These are phyloP conservation scores for Panonychus citri DNA, from an alignment of 1,140 invertebrate species.

Conservation along the genomic window DNA sequence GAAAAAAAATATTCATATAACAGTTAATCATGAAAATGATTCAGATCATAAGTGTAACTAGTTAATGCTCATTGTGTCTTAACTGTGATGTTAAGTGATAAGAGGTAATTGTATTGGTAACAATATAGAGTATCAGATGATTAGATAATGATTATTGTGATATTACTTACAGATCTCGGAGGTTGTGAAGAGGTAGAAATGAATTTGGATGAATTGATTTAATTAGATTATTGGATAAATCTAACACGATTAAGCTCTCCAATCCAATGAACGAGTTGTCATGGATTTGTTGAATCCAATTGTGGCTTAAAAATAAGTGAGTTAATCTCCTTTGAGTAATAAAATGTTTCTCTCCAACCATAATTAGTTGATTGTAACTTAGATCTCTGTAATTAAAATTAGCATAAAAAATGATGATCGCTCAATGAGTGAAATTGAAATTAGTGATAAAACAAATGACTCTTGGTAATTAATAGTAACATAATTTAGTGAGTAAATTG, in stretches of 20 bases:
- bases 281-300: constrained; percentile 46
- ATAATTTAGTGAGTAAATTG: neutral
- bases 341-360: constrained; percentile 34
- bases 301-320: constrained; percentile 60
- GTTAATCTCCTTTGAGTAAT: constrained; percentile 51
- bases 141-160: neutral
- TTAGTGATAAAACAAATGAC: too few species aligned
- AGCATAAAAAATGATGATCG: constrained; percentile 3
- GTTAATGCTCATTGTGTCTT: neutral
- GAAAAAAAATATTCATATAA: neutral
- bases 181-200: constrained; percentile 45
- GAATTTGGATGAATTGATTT: constrained; percentile 56
- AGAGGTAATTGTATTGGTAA: neutral
- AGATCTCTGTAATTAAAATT: constrained; percentile 41
- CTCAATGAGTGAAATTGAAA: too few species aligned
- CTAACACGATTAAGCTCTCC: constrained; percentile 53
- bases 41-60: neutral
- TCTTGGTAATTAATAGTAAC: too few species aligned
- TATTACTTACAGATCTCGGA: constrained; percentile 62
- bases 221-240: constrained; percentile 66
- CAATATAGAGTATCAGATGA: neutral
- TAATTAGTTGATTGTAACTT: constrained; percentile 52
- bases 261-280: constrained; percentile 56
- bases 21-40: neutral
- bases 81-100: neutral